Percentiles rank a stretch among this genome's conserved stretches.
Conservation (phyloP, 2,113 vertebrate species). For the Gambusia holbrooki region DNA sequence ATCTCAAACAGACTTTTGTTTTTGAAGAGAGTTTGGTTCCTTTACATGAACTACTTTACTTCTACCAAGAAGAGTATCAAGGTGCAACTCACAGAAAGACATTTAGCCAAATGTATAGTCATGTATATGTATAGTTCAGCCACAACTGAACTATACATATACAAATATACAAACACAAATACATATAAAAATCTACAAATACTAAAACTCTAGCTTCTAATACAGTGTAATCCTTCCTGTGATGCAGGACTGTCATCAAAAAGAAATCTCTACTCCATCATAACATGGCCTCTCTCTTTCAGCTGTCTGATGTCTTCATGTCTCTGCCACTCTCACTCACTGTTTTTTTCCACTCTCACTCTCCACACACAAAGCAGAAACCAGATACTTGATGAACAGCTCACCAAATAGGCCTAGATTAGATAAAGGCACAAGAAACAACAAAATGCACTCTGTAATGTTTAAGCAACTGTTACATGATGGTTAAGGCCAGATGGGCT, state of each 20-base stretch:
- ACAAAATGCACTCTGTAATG: not conserved
- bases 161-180: too few species aligned
- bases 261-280: constrained; percentile 26
- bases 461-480: constrained; percentile 18
- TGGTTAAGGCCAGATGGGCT: not conserved
- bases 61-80: too few species aligned
- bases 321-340: constrained; percentile 8
- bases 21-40: too few species aligned
- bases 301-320: constrained; percentile 16
- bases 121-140: too few species aligned
- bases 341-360: constrained; percentile 10
- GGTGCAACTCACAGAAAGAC: too few species aligned
- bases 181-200: too few species aligned
- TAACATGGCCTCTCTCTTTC: constrained; percentile 8
- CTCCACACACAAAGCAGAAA: constrained; percentile 19
- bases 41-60: too few species aligned
- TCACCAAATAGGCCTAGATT: constrained; percentile 15
- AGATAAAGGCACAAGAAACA: constrained; percentile 17
- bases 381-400: constrained; percentile 8
- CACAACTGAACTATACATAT: too few species aligned
- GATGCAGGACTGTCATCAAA: constrained; percentile 27
- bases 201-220: too few species aligned
- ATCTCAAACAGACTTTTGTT: too few species aligned
- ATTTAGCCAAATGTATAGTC: not conserved
- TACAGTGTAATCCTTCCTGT: not conserved